phyloP scores from a whole-genome alignment of 2,113 vertebrate species.

The Poeciliopsis occidentalis region DNA sequence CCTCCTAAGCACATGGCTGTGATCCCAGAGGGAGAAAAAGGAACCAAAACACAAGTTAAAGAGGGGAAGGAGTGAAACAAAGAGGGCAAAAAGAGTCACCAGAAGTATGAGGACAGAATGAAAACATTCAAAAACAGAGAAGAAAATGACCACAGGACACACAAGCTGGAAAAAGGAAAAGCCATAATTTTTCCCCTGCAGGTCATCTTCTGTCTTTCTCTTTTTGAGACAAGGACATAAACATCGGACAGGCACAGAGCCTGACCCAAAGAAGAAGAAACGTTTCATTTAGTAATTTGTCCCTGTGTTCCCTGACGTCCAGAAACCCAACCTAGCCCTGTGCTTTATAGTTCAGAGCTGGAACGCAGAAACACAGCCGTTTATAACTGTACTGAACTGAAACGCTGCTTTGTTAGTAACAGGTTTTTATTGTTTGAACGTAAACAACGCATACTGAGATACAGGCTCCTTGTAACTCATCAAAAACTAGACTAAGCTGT shows the following conservation, averaged over 20 bases:
- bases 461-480: background rate
- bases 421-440: conserved; percentile 5
- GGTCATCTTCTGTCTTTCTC: conserved; percentile 17
- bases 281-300: conserved; percentile 77
- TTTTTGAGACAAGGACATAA: conserved; percentile 52
- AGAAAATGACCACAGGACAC: conserved; percentile 31
- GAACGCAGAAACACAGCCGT: conserved; percentile 35
- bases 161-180: conserved; percentile 41
- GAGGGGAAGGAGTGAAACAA: conserved; percentile 8
- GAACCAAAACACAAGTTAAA: conserved; percentile 19
- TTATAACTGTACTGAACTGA: background rate
- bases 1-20: conserved; percentile 78
- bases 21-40: conserved; percentile 64
- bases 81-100: background rate
- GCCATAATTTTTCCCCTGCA: conserved; percentile 22
- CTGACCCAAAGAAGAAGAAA: conserved; percentile 60
- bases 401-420: background rate
- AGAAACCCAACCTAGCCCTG: conserved; percentile 65
- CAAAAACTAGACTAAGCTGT: background rate
- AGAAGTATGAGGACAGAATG: conserved; percentile 15
- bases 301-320: conserved; percentile 65
- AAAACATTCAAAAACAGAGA: background rate
- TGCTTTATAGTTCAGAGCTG: conserved; percentile 54
- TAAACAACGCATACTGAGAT: conserved; percentile 1
- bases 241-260: conserved; percentile 53